Base-by-base conservation (phyloP, 2,888 invertebrate genomes). In the Drosophila peninsularis region DNA sequence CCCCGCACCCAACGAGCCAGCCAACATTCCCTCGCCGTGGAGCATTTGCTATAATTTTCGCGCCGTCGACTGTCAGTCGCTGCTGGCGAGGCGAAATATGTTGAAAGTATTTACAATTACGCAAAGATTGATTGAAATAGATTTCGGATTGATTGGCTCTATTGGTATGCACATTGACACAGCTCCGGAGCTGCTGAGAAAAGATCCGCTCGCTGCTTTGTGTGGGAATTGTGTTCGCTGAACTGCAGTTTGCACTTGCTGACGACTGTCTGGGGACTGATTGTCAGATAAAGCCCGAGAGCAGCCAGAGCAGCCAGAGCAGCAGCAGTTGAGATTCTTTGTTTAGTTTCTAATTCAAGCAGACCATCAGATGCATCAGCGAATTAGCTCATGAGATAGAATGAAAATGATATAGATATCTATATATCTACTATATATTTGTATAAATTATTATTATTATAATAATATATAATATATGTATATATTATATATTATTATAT, bases 81-180 rank as follows among this genome's bases (percentile, higher is more conserved):
- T 17, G 19, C 62, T 72, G 76, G 72, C 75, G 74, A 52, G 68
- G 71, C 71, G 68, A 90, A 86, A 89, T 90, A 90, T 90, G 91
- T 90, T 90, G 88, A 90, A 90, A 90, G 91, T 90, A 90, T 90
- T 90, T 90, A 90, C 90, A 91, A 90, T 90, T 91, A 90, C 91
- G 90, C 85, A 88, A 90, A 90, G 91, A 90, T 90, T 90, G 91
- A 90, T 90, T 90, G 90, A 90, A 90, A 90, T 91, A 90, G 90
- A 90, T 90, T 91, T 90, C 84, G 78, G 90, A 90, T 91, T 90
- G 91, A 91, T 89, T 89, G 88, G 85, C 79, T 79, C 62, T 67
- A 62, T 76, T 83, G 88, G 84, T 80, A 81, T 81, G 80, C 82
- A 79, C 77, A 80, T 78, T 80, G 80, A 80, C 80, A 80, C 77